Percentiles rank a stretch among this genome's conserved stretches.
These are phyloP conservation scores for Sepioteuthis lessoniana DNA, from an alignment of 2,888 invertebrate species.

Conservation along the genomic window DNA sequence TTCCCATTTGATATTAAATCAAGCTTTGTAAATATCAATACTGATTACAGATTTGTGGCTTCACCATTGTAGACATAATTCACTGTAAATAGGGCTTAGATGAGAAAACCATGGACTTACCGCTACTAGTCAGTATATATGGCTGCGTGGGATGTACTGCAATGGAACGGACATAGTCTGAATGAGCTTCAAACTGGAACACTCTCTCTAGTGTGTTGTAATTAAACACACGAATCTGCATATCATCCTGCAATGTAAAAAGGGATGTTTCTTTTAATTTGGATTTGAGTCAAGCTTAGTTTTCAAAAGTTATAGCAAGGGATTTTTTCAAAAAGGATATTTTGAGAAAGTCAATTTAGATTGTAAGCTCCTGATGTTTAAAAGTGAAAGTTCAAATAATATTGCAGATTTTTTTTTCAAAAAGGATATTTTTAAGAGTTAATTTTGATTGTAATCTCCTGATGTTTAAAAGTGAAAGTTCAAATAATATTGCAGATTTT, in stretches of 20 bases:
- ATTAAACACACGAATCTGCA: constrained; percentile 91
- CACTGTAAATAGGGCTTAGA: not conserved
- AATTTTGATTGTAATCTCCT: no score
- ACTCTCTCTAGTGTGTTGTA: constrained; percentile 98
- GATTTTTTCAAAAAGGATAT: not conserved
- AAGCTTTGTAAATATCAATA: no score
- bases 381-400: no score
- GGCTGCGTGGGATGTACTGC: constrained; percentile 98
- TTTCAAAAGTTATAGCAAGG: no score
- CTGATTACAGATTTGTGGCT: no score
- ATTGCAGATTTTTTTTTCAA: not conserved
- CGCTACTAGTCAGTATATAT: constrained; percentile 95
- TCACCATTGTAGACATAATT: not conserved
- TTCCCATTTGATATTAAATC: no score
- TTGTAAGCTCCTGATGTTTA: no score
- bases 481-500: no score
- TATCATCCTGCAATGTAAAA: constrained; percentile 75
- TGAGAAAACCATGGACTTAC: constrained; percentile 78
- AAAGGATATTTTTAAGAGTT: no score
- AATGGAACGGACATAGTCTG: constrained; percentile 97
- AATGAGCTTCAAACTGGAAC: constrained; percentile 97
- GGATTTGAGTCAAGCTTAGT: no score
- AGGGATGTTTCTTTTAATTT: not conserved
- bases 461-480: no score
- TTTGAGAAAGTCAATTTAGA: not conserved